phyloP scores from a whole-genome alignment of 2,888 invertebrate species.

The Odontocolon sp. region DNA sequence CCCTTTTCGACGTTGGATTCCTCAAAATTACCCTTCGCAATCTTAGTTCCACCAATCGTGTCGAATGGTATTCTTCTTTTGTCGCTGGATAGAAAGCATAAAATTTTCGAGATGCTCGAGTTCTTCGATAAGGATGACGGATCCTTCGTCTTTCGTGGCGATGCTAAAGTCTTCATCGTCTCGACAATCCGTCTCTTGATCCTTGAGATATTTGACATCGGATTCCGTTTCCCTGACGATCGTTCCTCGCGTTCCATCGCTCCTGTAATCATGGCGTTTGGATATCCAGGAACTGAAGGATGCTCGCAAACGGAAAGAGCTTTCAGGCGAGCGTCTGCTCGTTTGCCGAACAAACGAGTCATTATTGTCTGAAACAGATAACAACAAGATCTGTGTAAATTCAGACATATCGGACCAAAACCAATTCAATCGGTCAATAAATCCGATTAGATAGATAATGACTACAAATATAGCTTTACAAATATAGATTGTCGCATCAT shows the following conservation, averaged over 20 bases:
- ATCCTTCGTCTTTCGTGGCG: slow-evolving; percentile 65
- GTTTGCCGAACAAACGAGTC: slow-evolving; percentile 79
- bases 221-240: no score
- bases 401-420: no score
- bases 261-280: slow-evolving; percentile 34
- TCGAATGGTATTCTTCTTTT: neutral
- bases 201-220: slow-evolving; percentile 66
- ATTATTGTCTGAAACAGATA: slow-evolving; percentile 74
- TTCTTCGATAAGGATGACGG: slow-evolving; percentile 26
- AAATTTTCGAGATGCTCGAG: slow-evolving; percentile 50
- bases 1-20: slow-evolving; percentile 24
- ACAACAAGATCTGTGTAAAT: neutral
- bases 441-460: no score
- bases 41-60: neutral
- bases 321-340: slow-evolving; percentile 78
- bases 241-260: slow-evolving; percentile 31
- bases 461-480: no score
- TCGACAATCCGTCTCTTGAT: slow-evolving; percentile 69
- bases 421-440: no score
- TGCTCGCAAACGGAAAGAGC: slow-evolving; percentile 78
- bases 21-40: neutral
- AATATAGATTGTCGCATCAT: no score
- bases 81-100: slow-evolving; percentile 41
- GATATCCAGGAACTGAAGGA: slow-evolving; percentile 44
- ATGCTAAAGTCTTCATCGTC: slow-evolving; percentile 74